A percentile compares a stretch with the other conserved stretches of the same genome.
Evolutionary conservation across 2,888 invertebrate genomes (phyloP).

Genomic region (Hoplodrina ambigua): DNA sequence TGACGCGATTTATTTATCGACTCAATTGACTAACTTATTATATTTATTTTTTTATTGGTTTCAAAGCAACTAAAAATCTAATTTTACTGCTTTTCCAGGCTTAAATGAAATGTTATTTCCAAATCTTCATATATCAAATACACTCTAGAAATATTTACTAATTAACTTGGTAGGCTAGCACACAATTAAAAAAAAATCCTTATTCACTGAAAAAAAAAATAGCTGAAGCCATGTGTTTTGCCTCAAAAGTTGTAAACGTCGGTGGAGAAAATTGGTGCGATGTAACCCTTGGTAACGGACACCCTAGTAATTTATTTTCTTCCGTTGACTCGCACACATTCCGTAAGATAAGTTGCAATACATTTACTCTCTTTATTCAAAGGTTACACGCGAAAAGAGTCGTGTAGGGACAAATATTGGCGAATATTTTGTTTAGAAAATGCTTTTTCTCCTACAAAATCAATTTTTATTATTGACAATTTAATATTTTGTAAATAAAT

Average conservation of each 20-base stretch:
- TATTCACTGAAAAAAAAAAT: constrained; percentile 3
- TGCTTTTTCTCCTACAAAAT: neutral
- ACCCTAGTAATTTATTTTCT: constrained; percentile 50
- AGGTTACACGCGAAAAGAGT: constrained; percentile 19
- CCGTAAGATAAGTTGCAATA: constrained; percentile 48
- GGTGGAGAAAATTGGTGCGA: constrained; percentile 46
- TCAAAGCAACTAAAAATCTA: too few species aligned
- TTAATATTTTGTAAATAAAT: too few species aligned
- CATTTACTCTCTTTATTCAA: constrained; percentile 45
- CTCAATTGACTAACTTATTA: too few species aligned
- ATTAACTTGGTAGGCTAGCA: neutral
- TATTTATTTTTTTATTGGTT: too few species aligned
- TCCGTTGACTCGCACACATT: constrained; percentile 45
- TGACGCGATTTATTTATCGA: too few species aligned
- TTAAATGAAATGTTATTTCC: too few species aligned
- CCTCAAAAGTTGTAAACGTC: constrained; percentile 55
- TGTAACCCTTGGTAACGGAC: constrained; percentile 48
- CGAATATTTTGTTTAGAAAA: neutral
- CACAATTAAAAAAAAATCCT: neutral
- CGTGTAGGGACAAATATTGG: constrained; percentile 23
- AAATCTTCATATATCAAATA: too few species aligned
- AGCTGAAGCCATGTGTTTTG: constrained; percentile 35
- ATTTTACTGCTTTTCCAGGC: too few species aligned
- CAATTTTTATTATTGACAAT: too few species aligned
- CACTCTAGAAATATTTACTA: neutral